Conservation (phyloP, 2,888 invertebrate species). For the Hanleya hanleyi region DNA sequence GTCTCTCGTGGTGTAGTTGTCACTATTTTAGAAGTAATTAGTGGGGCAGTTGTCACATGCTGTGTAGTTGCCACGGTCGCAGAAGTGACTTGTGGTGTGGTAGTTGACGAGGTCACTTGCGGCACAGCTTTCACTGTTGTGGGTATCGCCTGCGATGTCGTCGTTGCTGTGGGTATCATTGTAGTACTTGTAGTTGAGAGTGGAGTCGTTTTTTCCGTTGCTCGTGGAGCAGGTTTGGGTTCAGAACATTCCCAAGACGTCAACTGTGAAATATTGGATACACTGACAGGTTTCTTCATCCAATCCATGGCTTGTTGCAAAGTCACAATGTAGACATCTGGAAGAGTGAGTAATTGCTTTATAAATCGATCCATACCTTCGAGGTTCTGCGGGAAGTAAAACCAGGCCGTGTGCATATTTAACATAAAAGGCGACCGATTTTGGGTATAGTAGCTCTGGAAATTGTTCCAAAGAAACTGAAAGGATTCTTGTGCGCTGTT, state of each 20-base stretch:
- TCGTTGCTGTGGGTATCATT: neutral
- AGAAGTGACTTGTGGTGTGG: too few relatives aligned
- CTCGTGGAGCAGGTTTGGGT: neutral
- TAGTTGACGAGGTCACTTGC: neutral
- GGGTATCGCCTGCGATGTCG: neutral
- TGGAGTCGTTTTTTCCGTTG: neutral
- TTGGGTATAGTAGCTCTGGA: conserved; percentile 80
- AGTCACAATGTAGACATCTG: conserved; percentile 3
- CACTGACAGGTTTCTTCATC: conserved; percentile 4
- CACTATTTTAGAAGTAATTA: too few relatives aligned
- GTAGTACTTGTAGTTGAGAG: neutral
- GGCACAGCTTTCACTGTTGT: neutral
- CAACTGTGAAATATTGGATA: neutral
- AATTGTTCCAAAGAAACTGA: conserved; percentile 81
- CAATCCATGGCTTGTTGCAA: neutral
- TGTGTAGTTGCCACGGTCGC: too few relatives aligned
- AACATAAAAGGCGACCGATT: conserved; percentile 85
- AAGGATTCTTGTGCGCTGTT: conserved; percentile 20
- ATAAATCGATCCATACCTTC: conserved; percentile 23
- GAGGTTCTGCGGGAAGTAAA: conserved; percentile 65
- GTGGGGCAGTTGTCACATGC: too few relatives aligned
- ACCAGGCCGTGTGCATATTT: conserved; percentile 87
- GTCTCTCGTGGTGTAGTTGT: neutral
- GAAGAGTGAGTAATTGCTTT: neutral
- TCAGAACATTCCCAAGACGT: neutral